Evolutionary conservation across 2,888 invertebrate species (phyloP).

Genomic region (Ceraclea dissimilis): DNA sequence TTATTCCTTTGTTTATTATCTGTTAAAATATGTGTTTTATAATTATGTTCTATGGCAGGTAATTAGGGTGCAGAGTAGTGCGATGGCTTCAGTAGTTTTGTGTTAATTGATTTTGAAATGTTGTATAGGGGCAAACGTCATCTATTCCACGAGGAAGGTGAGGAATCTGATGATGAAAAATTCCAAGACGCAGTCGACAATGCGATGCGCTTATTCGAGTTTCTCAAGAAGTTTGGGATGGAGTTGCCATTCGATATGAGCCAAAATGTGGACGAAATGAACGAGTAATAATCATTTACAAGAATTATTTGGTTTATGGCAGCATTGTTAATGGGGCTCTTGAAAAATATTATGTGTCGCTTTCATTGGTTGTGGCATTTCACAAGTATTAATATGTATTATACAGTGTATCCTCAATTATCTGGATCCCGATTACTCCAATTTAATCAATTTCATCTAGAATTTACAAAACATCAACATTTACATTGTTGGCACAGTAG

Average conservation of each 20-base stretch:
- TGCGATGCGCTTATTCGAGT: conserved; percentile 11
- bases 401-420: no score
- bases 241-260: conserved; percentile 11
- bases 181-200: conserved; percentile 4
- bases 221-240: conserved; percentile 19
- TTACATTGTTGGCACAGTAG: no score
- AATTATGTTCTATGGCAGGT: no score
- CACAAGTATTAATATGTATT: no score
- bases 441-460: no score
- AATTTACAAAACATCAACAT: no score
- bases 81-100: no score
- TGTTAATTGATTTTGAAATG: conserved; percentile 14
- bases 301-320: conserved; percentile 16
- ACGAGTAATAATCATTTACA: conserved; percentile 23
- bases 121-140: conserved; percentile 19
- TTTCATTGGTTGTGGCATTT: conserved; percentile 15
- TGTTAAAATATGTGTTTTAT: no score
- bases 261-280: conserved; percentile 3
- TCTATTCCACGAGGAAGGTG: neutral
- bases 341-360: conserved; percentile 16
- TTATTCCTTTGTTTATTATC: no score
- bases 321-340: conserved; percentile 14
- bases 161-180: conserved; percentile 9
- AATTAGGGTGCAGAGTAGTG: no score
- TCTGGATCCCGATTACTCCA: no score